Evolutionary conservation across 2,797 vertebrate species (phyloP), one percentile per base, ranked within the genome.

Genomic region (Platalea minor): DNA sequence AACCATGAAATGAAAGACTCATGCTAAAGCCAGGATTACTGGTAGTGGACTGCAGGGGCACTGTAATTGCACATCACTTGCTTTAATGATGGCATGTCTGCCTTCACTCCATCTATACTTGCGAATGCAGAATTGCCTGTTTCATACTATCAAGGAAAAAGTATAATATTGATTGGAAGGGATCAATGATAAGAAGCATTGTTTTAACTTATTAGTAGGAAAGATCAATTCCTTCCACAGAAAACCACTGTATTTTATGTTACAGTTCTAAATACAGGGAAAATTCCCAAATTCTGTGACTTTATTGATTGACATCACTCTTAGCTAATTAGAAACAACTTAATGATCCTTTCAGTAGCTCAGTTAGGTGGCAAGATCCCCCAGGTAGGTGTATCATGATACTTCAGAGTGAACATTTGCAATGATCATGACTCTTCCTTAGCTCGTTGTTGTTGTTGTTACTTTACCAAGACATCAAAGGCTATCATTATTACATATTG

Each of bases 21-120:
- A 0, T 26, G 54, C 61, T 57, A 65, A 87, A 92, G 73, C 76
- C 8, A 14, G 86, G 79, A 86, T 94, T 88, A 25, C 76, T 88
- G 37, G 65, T 67, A 33, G 80, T 91, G 96, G 93, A 72, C 96
- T 95, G 77, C 65, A 82, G 80, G 81, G 79, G 80, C 78, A 60
- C 78, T 90, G 80, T 70, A 31, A 86, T 77, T 77, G 50, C 81
- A 82, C 60, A 26, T 29, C 13, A 9, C 74, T 89, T 29, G 57
- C 80, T 90, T 82, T 53, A 78, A 53, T 48, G 74, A 73, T 89
- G 82, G 76, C 18, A 48, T 14, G 17, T 73, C 89, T 96, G 63
- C 81, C 37, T 76, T 67, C 59, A 35, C 23, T 60, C 80, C 39
- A 31, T 37, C 89, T 85, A 3, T 56, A n/a, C 57, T 57, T 88